Evolutionary conservation across 2,113 vertebrate species (phyloP), one percentile per base, ranked within the genome.

Genomic region (Balaeniceps rex): DNA sequence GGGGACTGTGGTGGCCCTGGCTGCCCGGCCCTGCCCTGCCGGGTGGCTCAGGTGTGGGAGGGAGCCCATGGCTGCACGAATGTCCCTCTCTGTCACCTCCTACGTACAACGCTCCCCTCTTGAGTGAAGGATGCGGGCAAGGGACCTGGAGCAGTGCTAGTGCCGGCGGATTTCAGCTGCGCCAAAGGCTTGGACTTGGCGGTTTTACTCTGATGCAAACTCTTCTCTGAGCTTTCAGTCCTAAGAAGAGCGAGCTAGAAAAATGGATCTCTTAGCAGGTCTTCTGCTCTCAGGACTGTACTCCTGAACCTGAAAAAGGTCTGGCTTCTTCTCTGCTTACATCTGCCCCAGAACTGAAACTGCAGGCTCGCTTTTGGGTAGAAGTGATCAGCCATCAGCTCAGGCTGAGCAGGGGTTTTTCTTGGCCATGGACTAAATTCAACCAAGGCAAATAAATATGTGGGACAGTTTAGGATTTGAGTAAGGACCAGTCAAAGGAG

Each of bases 1-100:
- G 4, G 60, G 54, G 15, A 47, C 7, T 0, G 1, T 0, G 1
- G 66, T 21, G 36, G 23, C 16, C 28, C 25, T 1, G 6, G 58
- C 22, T 69, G 66, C 61, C 55, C 3, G 4, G 29, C n/a, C 34
- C 19, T 49, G 14, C 36, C 54, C 36, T 85, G 61, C 18, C 0
- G 0, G 8, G 3, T 34, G 55, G 28, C 72, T 75, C 1, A 1
- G 33, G 28, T 25, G 26, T 5, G 3, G 55, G 14, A 38, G 23
- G 29, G 19, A 57, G 40, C 34, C 38, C 54, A 29, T 1, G 4
- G 46, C 34, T 36, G 46, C 6, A 25, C 2, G 4, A 58, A 42
- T 2, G 5, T 55, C 80, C 63, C 38, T 36, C 21, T 70, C 11
- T 36, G 55, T n/a, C 83, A 70, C 65, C 89, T 74, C 19, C 54